Conservation (phyloP, 2,113 vertebrate species). For the Grammomys dolichurus region DNA sequence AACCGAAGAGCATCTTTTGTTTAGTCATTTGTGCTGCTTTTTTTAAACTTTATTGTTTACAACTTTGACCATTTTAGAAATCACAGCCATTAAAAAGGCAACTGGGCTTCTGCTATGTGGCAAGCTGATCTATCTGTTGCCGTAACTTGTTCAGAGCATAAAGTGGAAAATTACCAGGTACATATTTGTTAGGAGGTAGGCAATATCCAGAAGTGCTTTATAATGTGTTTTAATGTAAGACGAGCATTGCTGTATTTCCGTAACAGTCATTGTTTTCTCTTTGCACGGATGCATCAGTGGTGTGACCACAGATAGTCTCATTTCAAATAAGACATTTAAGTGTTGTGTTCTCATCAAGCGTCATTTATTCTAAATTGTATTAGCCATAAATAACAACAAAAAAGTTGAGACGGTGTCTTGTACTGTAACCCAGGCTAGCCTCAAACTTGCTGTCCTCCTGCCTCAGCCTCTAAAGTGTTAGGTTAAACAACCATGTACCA, state of each 20-base stretch:
- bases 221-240: constrained; percentile 36
- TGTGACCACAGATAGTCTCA: not conserved
- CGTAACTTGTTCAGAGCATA: constrained; percentile 10
- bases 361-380: constrained; percentile 19
- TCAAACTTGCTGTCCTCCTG: not conserved
- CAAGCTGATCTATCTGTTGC: not conserved
- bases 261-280: constrained; percentile 36
- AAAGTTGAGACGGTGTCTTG: not conserved
- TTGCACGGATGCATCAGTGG: not conserved
- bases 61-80: constrained; percentile 56
- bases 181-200: not conserved
- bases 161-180: constrained; percentile 5
- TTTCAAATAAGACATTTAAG: not conserved
- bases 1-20: not conserved
- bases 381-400: not conserved
- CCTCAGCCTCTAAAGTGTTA: not conserved
- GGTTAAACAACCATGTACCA: not conserved
- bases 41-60: constrained; percentile 32
- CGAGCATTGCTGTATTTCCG: not conserved
- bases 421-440: not conserved
- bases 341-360: not conserved
- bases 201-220: constrained; percentile 39
- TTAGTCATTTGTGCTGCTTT: constrained; percentile 31
- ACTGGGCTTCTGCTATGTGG: not conserved
- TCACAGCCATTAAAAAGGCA: constrained; percentile 18